Evolutionary conservation across 2,888 invertebrate genomes (phyloP), one percentile per base, ranked within the genome.

Genomic region (Clanis bilineata): DNA sequence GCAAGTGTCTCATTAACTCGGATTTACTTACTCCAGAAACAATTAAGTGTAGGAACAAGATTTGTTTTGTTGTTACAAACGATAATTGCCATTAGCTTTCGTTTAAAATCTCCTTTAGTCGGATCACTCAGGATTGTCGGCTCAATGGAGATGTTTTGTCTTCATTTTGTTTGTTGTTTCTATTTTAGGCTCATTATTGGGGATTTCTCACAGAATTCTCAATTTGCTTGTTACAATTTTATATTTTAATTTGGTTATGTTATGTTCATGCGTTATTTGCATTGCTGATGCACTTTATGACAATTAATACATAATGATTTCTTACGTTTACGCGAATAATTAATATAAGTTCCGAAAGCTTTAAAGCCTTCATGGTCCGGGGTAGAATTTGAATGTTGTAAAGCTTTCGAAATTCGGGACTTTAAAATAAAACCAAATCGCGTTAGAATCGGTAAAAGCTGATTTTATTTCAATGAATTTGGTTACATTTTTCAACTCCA

Each of bases 1-100:
- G 70, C 70, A 72, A 78, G 71, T 77, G 80, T 79, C 79, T 82
- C 82, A 82, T 83, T 82, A 82, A 73, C 70, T 74, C 59, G 74
- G 71, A 76, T 79, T 79, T 74, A 77, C 72, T 77, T 73, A 74
- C 76, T 75, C 59, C 71, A 65, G 72, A 77, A 72, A 72, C 77
- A 79, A 79, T 80, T 77, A 80, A 80, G 71, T 73, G 69, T 63
- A 63, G 69, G 65, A 68, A 69, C 68, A 68, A 61, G 64, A 68
- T 62, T 64, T 64, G 60, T 59, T 58, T 59, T 57, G 68, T 69
- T 64, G 63, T 64, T 66, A 66, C 59, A 70, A 69, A 70, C 66
- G 56, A 57, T 57, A 57, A 57, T 36, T 36, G 21, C 22, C 57
- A n/a, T 45, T 57, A 22, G 28, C 2, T 28, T 7, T 57, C 18